These are phyloP conservation scores for Ceyx margarethae DNA, from an alignment of 2,113 vertebrate genomes.

Conservation along the genomic window DNA sequence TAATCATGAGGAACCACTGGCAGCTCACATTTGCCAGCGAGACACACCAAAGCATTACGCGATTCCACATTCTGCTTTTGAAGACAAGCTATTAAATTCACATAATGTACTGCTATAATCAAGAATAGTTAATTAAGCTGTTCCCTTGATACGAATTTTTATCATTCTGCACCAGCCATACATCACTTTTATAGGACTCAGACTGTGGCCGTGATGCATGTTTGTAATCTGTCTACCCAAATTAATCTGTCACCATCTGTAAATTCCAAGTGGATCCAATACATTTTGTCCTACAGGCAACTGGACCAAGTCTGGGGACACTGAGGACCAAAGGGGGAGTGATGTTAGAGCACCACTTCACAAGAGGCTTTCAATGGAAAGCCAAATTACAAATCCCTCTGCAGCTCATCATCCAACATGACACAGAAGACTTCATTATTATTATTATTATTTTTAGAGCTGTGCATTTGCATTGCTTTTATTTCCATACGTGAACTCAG, in stretches of 20 bases:
- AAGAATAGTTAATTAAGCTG: constrained; percentile 56
- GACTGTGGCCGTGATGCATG: background rate
- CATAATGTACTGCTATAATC: constrained; percentile 44
- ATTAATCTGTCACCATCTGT: constrained; percentile 16
- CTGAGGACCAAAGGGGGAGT: background rate
- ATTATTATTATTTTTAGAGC: background rate
- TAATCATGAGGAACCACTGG: background rate
- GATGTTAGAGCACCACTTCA: background rate
- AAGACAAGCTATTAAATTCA: constrained; percentile 55
- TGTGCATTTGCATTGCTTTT: background rate
- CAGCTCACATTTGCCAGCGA: constrained; percentile 35
- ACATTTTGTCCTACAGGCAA: background rate
- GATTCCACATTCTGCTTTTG: constrained; percentile 40
- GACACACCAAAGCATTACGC: background rate
- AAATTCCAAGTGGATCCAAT: background rate
- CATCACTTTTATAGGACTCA: constrained; percentile 18
- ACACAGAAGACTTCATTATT: background rate
- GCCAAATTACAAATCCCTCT: background rate
- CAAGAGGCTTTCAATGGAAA: background rate
- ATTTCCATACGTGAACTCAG: background rate
- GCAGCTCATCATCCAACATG: accelerated
- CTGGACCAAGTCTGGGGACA: background rate
- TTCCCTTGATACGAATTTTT: constrained; percentile 38
- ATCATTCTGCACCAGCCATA: constrained; percentile 38
- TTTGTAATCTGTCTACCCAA: constrained; percentile 22